These are phyloP conservation scores for Dipodomys stephensi DNA, from an alignment of 2,113 vertebrate species.

Conservation along the genomic window DNA sequence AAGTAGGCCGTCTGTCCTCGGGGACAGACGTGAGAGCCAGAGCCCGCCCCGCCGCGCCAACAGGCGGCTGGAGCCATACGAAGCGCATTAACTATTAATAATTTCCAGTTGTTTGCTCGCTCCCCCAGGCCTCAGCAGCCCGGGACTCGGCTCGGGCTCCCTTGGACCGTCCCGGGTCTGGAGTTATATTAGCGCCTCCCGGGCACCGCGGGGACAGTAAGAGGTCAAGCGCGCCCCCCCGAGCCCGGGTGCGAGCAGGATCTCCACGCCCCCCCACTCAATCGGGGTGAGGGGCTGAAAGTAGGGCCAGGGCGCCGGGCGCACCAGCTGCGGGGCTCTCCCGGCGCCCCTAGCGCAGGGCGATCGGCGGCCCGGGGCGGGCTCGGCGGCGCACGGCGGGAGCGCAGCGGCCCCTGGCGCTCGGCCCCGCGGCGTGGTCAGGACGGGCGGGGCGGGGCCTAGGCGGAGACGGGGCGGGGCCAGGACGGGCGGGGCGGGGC, in stretches of 20 bases:
- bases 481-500: not conserved
- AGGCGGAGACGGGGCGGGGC: slow-evolving; percentile 1
- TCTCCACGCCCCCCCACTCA: not conserved
- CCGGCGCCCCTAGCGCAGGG: not conserved
- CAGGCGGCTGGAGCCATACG: slow-evolving; percentile 67
- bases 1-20: slow-evolving; percentile 33
- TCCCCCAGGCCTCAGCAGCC: slow-evolving; percentile 58
- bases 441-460: not conserved
- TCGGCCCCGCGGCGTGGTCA: not conserved
- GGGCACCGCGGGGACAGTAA: not conserved
- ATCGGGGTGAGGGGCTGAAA: not conserved
- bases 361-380: slow-evolving; percentile 82
- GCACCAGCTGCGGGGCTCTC: not conserved
- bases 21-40: slow-evolving; percentile 56
- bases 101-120: slow-evolving; percentile 79
- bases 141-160: slow-evolving; percentile 6
- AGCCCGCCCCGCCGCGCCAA: slow-evolving; percentile 59
- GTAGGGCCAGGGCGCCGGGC: not conserved
- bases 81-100: slow-evolving; percentile 80
- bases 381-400: slow-evolving; percentile 71
- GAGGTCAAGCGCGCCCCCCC: not conserved
- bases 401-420: slow-evolving; percentile 73
- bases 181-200: not conserved
- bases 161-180: not conserved
- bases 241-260: not conserved